Evolutionary conservation across 2,888 invertebrate genomes (phyloP), one percentile per base, ranked within the genome.

Genomic region (Allacma fusca): DNA sequence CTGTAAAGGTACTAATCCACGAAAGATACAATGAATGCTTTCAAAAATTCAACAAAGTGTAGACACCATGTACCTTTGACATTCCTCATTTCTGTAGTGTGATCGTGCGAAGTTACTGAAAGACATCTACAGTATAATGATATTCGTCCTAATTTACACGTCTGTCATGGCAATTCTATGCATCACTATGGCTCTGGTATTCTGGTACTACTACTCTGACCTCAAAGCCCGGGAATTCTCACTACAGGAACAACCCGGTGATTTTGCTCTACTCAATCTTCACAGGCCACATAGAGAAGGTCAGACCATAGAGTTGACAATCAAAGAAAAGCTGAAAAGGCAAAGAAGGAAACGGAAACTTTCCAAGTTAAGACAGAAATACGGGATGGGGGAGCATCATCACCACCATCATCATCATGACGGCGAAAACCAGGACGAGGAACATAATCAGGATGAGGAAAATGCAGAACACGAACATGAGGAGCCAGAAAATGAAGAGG

Each of bases 131-230:
- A n/a, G 7, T n/a, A n/a, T 57, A 21, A 71, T 71, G 71, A 24
- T 50, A 0, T 2, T 71, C 13, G 19, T 24, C 28, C n/a, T 71
- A 19, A 19, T 16, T 12, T 50, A 57, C 24, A 26, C 19, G 19
- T 7, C 26, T 4, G 19, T 71, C 16, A 16, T 71, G 28, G 24
- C n/a, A 4, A 9, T 71, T 12, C 19, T 71, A 1, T 26, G 71
- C 26, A n/a, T 71, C n/a, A 12, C 19, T 0, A 67, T 67, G 75
- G 75, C 65, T 5, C 23, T 75, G 19, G 75, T 67, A 4, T 75
- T 75, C 26, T 75, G 75, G 75, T 75, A 75, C 44, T 75, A 75
- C 40, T 75, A 75, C 34, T 75, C 75, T 0, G 67, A 26, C 9
- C n/a, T 75, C 13, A 75, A 75, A 26, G 75, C 26, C 12, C 21